Evolutionary conservation across 2,888 invertebrate genomes (phyloP).

Genomic region (Thysanoteuthis rhombus): DNA sequence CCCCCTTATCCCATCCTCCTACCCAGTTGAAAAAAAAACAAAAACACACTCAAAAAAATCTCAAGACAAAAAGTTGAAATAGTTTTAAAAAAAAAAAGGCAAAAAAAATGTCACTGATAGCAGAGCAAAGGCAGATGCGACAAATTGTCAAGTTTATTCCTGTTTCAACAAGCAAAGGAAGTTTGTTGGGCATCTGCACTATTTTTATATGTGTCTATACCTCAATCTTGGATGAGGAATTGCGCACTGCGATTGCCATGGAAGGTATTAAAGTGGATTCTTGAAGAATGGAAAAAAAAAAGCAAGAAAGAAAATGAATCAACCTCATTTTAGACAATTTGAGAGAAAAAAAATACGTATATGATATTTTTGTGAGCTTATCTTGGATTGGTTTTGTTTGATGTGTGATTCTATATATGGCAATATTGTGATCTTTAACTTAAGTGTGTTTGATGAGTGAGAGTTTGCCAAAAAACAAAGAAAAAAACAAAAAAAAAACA

Average conservation of each 20-base stretch:
- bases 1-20: background rate
- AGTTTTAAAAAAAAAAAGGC: background rate
- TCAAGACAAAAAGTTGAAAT: background rate
- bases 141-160: constrained; percentile 30
- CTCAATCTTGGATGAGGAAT: constrained; percentile 14
- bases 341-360: constrained; percentile 28
- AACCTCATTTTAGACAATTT: constrained; percentile 16
- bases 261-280: constrained; percentile 23
- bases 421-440: constrained; percentile 43
- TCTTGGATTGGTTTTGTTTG: constrained; percentile 37
- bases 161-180: constrained; percentile 23
- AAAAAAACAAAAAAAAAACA: constrained; percentile 22
- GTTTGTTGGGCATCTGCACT: constrained; percentile 26
- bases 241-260: constrained; percentile 32
- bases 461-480: constrained; percentile 32
- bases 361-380: constrained; percentile 36
- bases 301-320: constrained; percentile 21
- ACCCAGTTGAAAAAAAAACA: background rate
- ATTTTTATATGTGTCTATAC: constrained; percentile 33
- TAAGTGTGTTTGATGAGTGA: constrained; percentile 39
- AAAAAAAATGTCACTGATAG: background rate
- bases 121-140: constrained; percentile 31
- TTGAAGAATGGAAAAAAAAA: constrained; percentile 28
- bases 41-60: background rate
- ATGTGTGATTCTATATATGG: constrained; percentile 40